Base-by-base conservation (phyloP, 2,113 vertebrate species). In the Lagopus leucura region DNA sequence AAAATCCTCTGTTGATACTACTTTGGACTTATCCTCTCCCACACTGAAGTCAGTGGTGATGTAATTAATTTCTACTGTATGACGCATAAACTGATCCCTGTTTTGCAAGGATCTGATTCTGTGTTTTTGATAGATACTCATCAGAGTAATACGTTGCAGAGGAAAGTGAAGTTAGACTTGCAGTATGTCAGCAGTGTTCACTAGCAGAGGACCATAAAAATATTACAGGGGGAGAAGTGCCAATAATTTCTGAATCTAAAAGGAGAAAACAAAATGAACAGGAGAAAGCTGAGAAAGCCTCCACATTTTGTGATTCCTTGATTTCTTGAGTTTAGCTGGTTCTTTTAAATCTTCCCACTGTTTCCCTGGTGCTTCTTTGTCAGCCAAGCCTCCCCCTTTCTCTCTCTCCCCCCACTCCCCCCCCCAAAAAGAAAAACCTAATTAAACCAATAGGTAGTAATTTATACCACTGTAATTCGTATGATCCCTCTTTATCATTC, bases 391-490 rank as follows among this genome's bases (percentile, higher is more conserved):
- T 4, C 8, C 16, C 28, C 8, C 24, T 6, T 38, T 38, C 9
- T 38, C 38, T 38, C 6, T 42, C 11, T 22, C 1, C 0, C 11
- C 28, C 42, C 42, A 15, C 15, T 6, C 38, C 1, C 11, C 28
- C 42, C 42, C 42, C 16, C 15, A 38, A 38, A 38, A 38, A 38
- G 10, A 38, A 10, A 38, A 27, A 77, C 36, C 13, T 77, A 75
- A 60, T 80, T 89, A 88, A 88, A 40, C 47, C 22, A 71, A 40
- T 11, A 77, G 25, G 54, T 17, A 80, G 64, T 43, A 73, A 65
- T 64, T 91, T 60, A 67, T 70, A 64, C 8, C 65, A 45, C 67
- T 83, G 48, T 88, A 89, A 86, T 74, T 95, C 85, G 40, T 17
- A 40, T 1, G 4, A 85, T 38, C 15, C 63, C 14, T 91, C 67